Evolutionary conservation across 1,140 invertebrate species (phyloP).

Genomic region (Caenorhabditis inopinata): DNA sequence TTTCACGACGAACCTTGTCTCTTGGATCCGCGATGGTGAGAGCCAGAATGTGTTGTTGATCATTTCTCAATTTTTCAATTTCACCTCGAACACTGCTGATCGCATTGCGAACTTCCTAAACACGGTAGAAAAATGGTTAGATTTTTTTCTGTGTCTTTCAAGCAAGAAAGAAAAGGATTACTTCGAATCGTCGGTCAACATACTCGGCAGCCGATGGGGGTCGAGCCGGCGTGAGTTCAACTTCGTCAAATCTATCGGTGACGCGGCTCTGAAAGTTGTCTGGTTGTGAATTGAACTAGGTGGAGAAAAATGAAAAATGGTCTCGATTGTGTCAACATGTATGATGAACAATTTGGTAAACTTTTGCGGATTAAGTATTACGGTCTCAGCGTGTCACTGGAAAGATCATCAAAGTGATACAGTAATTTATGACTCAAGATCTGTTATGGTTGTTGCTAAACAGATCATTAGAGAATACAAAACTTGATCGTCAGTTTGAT

Average conservation of each 20-base stretch:
- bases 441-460: too few species aligned
- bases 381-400: constrained; percentile 1
- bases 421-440: too few species aligned
- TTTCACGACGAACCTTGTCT: constrained; percentile 4
- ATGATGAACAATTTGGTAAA: not conserved
- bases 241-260: constrained; percentile 36
- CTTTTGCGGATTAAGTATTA: too few species aligned
- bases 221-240: constrained; percentile 25
- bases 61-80: constrained; percentile 15
- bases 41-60: constrained; percentile 19
- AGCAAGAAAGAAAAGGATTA: not conserved
- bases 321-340: not conserved
- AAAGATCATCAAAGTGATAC: not conserved
- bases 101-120: constrained; percentile 32
- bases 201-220: constrained; percentile 38
- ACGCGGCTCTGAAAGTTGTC: constrained; percentile 19
- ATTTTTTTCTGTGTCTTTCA: not conserved
- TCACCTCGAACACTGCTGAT: constrained; percentile 21
- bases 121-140: not conserved
- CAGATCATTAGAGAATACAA: too few species aligned
- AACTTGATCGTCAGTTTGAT: too few species aligned
- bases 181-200: not conserved
- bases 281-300: not conserved
- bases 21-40: not conserved
- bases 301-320: not conserved